Evolutionary conservation across 2,888 invertebrate genomes (phyloP), one percentile per base, ranked within the genome.

Genomic region (Tetheella fluctuosa): DNA sequence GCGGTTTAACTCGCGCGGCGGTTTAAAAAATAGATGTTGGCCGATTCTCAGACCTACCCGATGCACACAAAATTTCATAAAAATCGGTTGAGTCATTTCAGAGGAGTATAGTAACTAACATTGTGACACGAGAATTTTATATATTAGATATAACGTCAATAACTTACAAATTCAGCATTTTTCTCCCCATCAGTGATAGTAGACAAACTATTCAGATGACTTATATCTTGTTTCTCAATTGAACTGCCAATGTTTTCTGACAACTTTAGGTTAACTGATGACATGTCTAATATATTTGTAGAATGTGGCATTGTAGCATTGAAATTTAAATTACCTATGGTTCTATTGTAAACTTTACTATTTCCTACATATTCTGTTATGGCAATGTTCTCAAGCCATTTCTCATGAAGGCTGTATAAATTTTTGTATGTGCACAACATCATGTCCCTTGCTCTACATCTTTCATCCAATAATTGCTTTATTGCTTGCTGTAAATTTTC

Each of bases 401-500:
- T 90, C 67, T 94, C 93, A 64, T 90, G 90, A 25, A 94, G 81
- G 65, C 88, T 88, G 74, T 89, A 92, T 59, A 94, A 83, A 72
- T 94, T 95, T 91, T 94, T 95, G 72, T 95, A 95, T 8, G 95
- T 95, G 78, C 94, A 94, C 6, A 95, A 77, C 65, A 95, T 91
- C 80, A 94, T 94, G 57, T 95, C 95, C 59, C 96, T 91, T 13
- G 96, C 89, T 81, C 94, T 90, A 67, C 94, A 94, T 59, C 95
- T 93, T 79, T 97, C 97, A 69, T 96, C 96, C 30, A 97, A 85
- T 59, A 97, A 80, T 67, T 94, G 93, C 82, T 95, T 95, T 65
- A 96, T 91, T 39, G 95, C 94, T 81, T 95, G 95, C 81, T 96
- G 95, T 59, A 96, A 88, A 69, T 95, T 96, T 34, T 94, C 94